Percentiles rank a stretch among this genome's conserved stretches.
Conservation (phyloP, 64 coral and sea anemone genomes). For the Stichodactyla mertensii region DNA sequence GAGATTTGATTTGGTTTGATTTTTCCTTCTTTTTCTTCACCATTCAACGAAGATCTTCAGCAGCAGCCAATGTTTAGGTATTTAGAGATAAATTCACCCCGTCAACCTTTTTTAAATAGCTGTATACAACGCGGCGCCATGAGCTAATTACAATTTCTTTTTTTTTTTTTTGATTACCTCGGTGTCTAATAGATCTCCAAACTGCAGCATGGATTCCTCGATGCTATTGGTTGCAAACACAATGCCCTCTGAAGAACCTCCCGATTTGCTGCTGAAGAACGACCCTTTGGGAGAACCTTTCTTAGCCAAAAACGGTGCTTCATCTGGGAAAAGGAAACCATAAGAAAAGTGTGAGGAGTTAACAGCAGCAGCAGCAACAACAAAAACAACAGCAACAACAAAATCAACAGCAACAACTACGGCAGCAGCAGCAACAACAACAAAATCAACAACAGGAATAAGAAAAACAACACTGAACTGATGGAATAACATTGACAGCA, state of each 20-base stretch:
- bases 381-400: not conserved
- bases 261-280: conserved; percentile 67
- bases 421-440: not conserved
- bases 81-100: too few relatives aligned
- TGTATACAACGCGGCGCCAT: too few relatives aligned
- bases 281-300: conserved; percentile 39
- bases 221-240: conserved; percentile 60
- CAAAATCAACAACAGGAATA: not conserved
- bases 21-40: too few relatives aligned
- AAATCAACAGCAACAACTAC: not conserved
- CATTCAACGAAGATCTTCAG: too few relatives aligned
- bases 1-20: too few relatives aligned
- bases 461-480: too few relatives aligned
- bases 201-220: conserved; percentile 89
- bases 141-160: too few relatives aligned
- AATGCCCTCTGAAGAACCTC: conserved; percentile 78
- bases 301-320: not conserved
- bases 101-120: too few relatives aligned
- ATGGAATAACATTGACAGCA: not conserved
- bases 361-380: not conserved
- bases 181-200: conserved; percentile 77
- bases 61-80: too few relatives aligned
- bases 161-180: conserved; percentile 31
- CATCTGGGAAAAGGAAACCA: not conserved
- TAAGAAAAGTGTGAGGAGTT: not conserved